A percentile compares a stretch with the other conserved stretches of the same genome.
Conservation (phyloP, 2,113 vertebrate genomes). For the Odobenus rosmarus region DNA sequence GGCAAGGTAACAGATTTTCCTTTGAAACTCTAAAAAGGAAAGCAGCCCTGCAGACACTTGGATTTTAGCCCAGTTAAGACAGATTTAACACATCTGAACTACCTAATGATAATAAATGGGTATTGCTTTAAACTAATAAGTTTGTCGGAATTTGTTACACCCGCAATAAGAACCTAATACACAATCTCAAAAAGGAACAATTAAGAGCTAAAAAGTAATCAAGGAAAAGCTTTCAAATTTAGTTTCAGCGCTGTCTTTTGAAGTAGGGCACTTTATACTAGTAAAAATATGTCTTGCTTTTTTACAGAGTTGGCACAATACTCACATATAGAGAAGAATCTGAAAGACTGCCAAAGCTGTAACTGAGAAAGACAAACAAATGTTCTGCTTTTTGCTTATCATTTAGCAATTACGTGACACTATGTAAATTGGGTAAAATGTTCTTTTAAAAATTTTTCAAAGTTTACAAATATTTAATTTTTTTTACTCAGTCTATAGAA, state of each 20-base stretch:
- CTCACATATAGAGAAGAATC: not conserved
- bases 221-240: constrained; percentile 25
- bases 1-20: not conserved
- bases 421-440: not conserved
- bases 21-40: not conserved
- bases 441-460: constrained; percentile 9
- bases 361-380: constrained; percentile 36
- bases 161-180: not conserved
- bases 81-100: not conserved
- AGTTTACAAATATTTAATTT: not conserved
- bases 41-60: not conserved
- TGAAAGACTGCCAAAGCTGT: not conserved
- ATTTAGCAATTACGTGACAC: not conserved
- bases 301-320: constrained; percentile 21
- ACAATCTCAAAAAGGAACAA: constrained; percentile 23
- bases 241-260: not conserved
- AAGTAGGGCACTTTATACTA: not conserved
- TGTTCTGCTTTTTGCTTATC: not conserved
- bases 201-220: not conserved
- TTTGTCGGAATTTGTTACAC: not conserved
- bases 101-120: not conserved
- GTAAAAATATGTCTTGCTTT: not conserved
- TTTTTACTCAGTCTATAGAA: not conserved
- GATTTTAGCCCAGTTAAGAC: not conserved
- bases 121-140: not conserved